Base-by-base conservation (phyloP, 2,113 vertebrate genomes). In the Lontra canadensis region DNA sequence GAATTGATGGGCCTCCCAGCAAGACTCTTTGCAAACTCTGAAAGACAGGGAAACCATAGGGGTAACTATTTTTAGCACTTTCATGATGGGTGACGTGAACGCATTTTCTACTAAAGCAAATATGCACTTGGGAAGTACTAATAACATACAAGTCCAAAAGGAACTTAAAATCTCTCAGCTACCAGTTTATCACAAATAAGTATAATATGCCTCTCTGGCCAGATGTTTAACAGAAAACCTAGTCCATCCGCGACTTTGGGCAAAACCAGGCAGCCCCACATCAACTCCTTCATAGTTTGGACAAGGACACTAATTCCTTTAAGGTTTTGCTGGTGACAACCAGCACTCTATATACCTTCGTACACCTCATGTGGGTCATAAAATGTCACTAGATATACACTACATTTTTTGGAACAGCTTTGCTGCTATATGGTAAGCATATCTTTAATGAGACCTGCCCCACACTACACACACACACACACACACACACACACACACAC, bases 141-240 rank as follows among this genome's bases (percentile, higher is more conserved):
- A 78, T 67, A 90, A 87, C 36, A 69, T 42, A 82, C 71, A 96
- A 91, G 39, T 80, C 52, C 65, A 69, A 63, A 86, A 88, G 71
- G 2, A 79, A 52, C 49, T 93, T 61, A 83, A 82, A 95, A 55
- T 82, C 2, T 55, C 59, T 93, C 42, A 29, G 26, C 3, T 13
- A 25, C 12, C 39, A 65, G 23, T 14, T 94, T 83, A 89, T 74
- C 74, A 47, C 3, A 85, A 95, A 20, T 52, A 84, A 84, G 9
- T 44, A 11, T 34, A 79, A 52, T 52, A 63, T 17, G 18, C 3
- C n/a, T 82, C 17, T 73, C 18, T n/a, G 21, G 8, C 20, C 29
- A 84, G 29, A 87, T 36, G 59, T 78, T 69, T 78, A 90, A 92
- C 20, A 65, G 65, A 73, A 97, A 97, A 97, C 9, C 2, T 3